Conservation (phyloP, 2,888 invertebrate genomes). For the Volucella bombylans region DNA sequence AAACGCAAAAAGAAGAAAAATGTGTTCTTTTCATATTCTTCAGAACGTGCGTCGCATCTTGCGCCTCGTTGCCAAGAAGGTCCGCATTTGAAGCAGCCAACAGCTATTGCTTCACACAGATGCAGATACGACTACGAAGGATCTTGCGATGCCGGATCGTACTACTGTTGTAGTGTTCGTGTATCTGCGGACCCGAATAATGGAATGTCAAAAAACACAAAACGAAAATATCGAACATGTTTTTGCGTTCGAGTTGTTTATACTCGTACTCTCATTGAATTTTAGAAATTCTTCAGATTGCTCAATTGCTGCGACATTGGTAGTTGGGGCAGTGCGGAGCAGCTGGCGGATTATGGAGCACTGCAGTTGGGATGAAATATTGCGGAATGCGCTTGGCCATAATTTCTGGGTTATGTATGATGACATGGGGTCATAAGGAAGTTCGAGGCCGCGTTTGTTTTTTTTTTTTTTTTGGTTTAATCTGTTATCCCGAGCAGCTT, state of each 20-base stretch:
- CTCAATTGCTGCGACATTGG: slow-evolving; percentile 34
- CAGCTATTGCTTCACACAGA: slow-evolving; percentile 38
- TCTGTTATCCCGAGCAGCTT: neutral
- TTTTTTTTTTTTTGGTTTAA: slow-evolving; percentile 13
- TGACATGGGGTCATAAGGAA: slow-evolving; percentile 66
- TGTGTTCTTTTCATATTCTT: slow-evolving; percentile 70
- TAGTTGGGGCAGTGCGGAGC: slow-evolving; percentile 8
- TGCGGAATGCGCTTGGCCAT: slow-evolving; percentile 58
- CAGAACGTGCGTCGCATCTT: slow-evolving; percentile 51
- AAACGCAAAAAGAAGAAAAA: slow-evolving; percentile 13
- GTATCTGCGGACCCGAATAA: slow-evolving; percentile 39
- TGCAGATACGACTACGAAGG: slow-evolving; percentile 26
- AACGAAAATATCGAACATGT: slow-evolving; percentile 55
- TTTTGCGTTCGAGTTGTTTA: slow-evolving; percentile 62
- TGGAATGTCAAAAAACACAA: slow-evolving; percentile 51
- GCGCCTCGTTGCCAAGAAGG: slow-evolving; percentile 56
- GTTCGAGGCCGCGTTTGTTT: slow-evolving; percentile 17
- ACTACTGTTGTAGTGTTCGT: neutral
- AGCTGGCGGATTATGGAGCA: slow-evolving; percentile 47
- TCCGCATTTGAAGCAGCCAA: slow-evolving; percentile 28
- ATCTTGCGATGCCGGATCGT: slow-evolving; percentile 5
- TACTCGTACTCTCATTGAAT: slow-evolving; percentile 60
- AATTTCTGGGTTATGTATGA: slow-evolving; percentile 57
- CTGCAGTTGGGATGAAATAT: slow-evolving; percentile 25
- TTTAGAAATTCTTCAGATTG: slow-evolving; percentile 66